These are phyloP conservation scores for Chymomyza costata DNA, from an alignment of 1,140 invertebrate species.

Conservation along the genomic window DNA sequence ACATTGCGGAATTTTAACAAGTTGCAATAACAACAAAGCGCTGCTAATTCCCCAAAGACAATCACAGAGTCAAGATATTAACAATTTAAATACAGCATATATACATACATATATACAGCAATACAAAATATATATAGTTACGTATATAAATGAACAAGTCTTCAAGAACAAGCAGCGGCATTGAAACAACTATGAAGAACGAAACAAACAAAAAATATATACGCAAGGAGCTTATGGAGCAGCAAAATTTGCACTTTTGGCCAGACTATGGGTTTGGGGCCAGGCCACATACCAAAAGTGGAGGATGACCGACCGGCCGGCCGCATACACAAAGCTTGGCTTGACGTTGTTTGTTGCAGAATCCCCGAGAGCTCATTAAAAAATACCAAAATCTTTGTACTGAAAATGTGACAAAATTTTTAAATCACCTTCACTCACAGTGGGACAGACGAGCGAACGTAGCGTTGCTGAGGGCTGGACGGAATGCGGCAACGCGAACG, in stretches of 20 bases:
- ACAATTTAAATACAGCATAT: constrained; percentile 70
- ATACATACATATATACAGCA: constrained; percentile 28
- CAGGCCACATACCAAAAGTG: constrained; percentile 31
- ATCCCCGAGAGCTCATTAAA: constrained; percentile 74
- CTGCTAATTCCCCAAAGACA: constrained; percentile 65
- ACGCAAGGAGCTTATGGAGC: constrained; percentile 7
- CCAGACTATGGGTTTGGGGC: no score
- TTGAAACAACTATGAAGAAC: constrained; percentile 8
- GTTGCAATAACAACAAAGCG: constrained; percentile 61
- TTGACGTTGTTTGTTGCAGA: no score
- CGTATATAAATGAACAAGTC: constrained; percentile 64
- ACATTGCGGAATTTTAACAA: constrained; percentile 65
- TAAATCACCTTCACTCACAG: constrained; percentile 73
- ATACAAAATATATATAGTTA: constrained; percentile 20
- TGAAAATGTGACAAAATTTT: constrained; percentile 75
- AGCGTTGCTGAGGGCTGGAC: constrained; percentile 14
- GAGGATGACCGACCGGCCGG: no score
- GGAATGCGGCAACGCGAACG: constrained; percentile 29
- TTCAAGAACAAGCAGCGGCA: constrained; percentile 24
- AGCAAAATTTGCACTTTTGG: constrained; percentile 63
- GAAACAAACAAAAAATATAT: constrained; percentile 5
- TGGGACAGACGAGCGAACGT: constrained; percentile 15
- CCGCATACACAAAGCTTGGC: no score
- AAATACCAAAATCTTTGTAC: constrained; percentile 75
- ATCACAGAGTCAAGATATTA: constrained; percentile 42